Base-by-base conservation (phyloP, 2,797 vertebrate species). In the Lindbergichthys nudifrons region DNA sequence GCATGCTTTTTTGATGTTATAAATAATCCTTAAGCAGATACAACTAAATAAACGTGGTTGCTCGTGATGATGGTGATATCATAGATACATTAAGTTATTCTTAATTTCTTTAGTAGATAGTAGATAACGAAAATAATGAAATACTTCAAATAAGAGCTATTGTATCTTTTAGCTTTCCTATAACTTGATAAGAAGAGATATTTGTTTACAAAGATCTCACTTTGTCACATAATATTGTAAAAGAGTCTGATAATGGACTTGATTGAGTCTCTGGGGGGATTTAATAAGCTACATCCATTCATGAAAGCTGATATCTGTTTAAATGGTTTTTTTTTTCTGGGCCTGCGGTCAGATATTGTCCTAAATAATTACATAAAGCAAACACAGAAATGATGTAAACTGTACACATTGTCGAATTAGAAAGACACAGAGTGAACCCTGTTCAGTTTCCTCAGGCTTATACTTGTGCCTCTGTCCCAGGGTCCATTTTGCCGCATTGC, bases 401-500 rank as follows among this genome's bases (percentile, higher is more conserved):
- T 48, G 2, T 57, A 10, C 10, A 1, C n/a, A 58, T 12, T 19
- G 19, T 69, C 14, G n/a, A 61, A 66, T 11, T 18, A 43, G 47
- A 26, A 18, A 43, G 47, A 5, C 45, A 32, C 23, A 32, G n/a
- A 11, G 7, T 23, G 26, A 73, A 45, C 5, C 7, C 54, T 59
- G 14, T 48, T 13, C 73, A 0, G 43, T 76, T 67, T 70, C 48
- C 71, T 41, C 60, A 73, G 72, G 50, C 80, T 79, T 61, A 63
- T 88, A 85, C 90, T 93, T 82, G 74, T 80, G 87, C 75, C 87
- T 92, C 80, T 90, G 82, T 84, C 89, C 62, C 92, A 86, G 89
- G 79, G 82, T 88, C 90, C 90, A 93, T 93, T 96, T 94, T 96
- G 97, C 95, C 97, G 97, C 98, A 98, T 94, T 98, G 97, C 97